Evolutionary conservation across 1,140 invertebrate genomes (phyloP).

Genomic region (Dufourea novaeangliae): DNA sequence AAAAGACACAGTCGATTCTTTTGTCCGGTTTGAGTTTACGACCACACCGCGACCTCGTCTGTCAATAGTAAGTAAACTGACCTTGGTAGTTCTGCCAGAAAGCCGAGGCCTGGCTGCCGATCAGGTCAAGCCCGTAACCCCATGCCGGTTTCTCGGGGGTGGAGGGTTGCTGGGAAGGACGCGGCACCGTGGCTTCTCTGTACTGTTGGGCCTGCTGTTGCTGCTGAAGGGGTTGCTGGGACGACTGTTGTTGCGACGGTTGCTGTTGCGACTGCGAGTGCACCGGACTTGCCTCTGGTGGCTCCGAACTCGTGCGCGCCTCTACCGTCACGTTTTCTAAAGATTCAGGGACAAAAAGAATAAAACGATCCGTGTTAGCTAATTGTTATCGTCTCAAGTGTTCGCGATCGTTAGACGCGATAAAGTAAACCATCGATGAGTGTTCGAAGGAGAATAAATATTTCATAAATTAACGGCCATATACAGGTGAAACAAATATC

Average conservation of each 20-base stretch:
- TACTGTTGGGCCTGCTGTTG: slow-evolving; percentile 78
- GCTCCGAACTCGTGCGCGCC: slow-evolving; percentile 77
- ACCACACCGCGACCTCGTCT: no score
- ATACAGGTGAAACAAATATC: no score
- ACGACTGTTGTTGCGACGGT: slow-evolving; percentile 78
- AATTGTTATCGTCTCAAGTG: no score
- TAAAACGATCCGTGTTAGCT: neutral
- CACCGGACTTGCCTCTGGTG: slow-evolving; percentile 80
- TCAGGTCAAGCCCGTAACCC: slow-evolving; percentile 88
- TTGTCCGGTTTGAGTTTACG: no score
- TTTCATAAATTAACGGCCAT: no score
- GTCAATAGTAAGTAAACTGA: slow-evolving; percentile 83
- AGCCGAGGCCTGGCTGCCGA: slow-evolving; percentile 88
- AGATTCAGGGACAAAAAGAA: slow-evolving; percentile 17
- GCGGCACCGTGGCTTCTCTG: slow-evolving; percentile 74
- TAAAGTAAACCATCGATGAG: no score
- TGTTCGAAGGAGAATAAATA: no score
- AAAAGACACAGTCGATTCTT: no score
- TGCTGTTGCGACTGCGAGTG: slow-evolving; percentile 79
- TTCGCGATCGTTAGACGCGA: no score
- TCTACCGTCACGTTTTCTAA: slow-evolving; percentile 78
- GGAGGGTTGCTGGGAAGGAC: slow-evolving; percentile 80
- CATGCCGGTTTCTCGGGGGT: slow-evolving; percentile 83
- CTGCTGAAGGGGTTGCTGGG: slow-evolving; percentile 72
- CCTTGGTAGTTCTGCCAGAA: slow-evolving; percentile 95